phyloP scores from a whole-genome alignment of 2,797 vertebrate species.

The Melanotaenia nigrans region DNA sequence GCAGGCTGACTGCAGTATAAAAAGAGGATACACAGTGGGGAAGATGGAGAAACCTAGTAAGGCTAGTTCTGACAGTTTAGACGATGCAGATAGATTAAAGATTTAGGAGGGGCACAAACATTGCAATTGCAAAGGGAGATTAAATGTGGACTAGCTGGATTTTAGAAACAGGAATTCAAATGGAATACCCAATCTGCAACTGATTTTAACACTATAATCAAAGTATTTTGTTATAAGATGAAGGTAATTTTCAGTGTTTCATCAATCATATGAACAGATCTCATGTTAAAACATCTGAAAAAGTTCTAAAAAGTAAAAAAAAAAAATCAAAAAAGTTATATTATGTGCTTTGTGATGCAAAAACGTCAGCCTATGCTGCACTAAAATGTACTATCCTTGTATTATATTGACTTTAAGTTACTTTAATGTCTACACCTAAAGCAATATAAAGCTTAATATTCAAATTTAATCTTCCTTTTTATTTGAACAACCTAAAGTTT shows the following conservation, averaged over 20 bases:
- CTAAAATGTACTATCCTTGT: background rate
- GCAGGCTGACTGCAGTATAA: too few relatives aligned
- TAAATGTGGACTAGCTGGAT: too few relatives aligned
- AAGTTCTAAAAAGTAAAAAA: background rate
- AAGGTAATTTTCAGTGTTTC: background rate
- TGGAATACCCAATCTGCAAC: too few relatives aligned
- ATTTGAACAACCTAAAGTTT: slow-evolving; percentile 3
- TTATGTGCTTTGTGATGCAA: background rate
- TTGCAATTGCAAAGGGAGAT: too few relatives aligned
- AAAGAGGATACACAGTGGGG: too few relatives aligned
- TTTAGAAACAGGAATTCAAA: too few relatives aligned
- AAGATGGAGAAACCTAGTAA: too few relatives aligned
- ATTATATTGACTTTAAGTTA: background rate
- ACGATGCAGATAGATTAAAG: background rate
- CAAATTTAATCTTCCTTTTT: background rate
- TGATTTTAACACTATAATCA: too few relatives aligned
- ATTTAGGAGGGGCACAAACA: background rate
- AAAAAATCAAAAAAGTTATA: background rate
- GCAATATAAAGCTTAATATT: background rate
- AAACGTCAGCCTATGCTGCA: background rate
- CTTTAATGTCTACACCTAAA: background rate
- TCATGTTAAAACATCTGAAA: too few relatives aligned
- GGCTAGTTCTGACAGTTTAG: background rate
- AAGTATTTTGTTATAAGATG: too few relatives aligned
- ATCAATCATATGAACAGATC: background rate